Evolutionary conservation across 2,797 vertebrate genomes (phyloP), one percentile per base, ranked within the genome.

Genomic region (Alauda arvensis): DNA sequence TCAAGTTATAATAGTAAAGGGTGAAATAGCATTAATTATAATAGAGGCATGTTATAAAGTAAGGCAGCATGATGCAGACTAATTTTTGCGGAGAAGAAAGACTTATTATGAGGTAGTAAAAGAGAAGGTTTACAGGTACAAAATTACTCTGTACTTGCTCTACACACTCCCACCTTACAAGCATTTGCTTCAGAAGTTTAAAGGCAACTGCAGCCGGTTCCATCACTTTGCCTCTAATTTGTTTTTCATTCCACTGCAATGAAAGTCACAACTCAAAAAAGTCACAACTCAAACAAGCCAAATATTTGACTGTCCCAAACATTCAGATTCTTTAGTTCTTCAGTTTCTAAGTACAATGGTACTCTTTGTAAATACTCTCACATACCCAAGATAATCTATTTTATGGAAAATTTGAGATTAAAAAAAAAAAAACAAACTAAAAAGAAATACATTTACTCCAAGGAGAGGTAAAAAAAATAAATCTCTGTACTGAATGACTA

Each of bases 1-100:
- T 39, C 29, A 95, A 92, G 92, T n/a, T 79, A 48, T 31, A 83
- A 70, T 93, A 91, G 77, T 48, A 91, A 88, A 88, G 65, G 33
- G 46, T 72, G 66, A 92, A 95, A 93, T 9, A 55, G 91, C 72
- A 95, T 59, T 55, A 80, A 91, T 53, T 77, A 76, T 57, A 60
- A 80, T 28, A 55, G 14, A 62, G 14, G 11, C 74, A 90, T 76
- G n/a, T 70, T 52, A 80, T 18, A 48, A 40, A 77, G 62, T 77
- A 84, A 87, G n/a, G 75, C 16, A 82, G 68, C 34, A 82, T 21
- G 85, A 82, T 4, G 51, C 13, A 87, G 29, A 77, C 34, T 56
- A 62, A 66, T 88, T 82, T 71, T 84, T 23, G 29, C 70, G 90
- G 19, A 55, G 26, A 40, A 85, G 8, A 56, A 34, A 40, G 21